Conservation (phyloP, 2,797 vertebrate genomes). For the Amblyopsis hoosieri region DNA sequence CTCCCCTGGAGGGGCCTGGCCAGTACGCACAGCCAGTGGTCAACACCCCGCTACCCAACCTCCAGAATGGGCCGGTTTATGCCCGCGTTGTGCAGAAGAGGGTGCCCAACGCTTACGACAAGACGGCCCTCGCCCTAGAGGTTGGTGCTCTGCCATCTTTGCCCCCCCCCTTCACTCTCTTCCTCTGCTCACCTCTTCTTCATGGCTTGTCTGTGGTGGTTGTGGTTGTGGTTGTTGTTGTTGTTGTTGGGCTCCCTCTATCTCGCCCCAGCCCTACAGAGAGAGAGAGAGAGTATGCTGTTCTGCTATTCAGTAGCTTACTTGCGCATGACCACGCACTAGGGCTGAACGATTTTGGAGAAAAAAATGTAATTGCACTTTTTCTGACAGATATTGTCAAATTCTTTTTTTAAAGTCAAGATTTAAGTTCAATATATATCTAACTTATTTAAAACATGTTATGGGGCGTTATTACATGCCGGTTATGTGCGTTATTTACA, state of each 20-base stretch:
- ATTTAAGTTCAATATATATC: too few relatives aligned
- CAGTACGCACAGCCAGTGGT: slow-evolving; percentile 93
- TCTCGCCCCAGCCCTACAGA: slow-evolving; percentile 17
- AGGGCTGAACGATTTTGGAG: too few relatives aligned
- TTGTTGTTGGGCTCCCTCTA: slow-evolving; percentile 1
- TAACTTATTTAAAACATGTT: too few relatives aligned
- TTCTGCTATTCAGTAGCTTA: slow-evolving; percentile 42
- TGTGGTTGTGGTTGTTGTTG: too few relatives aligned
- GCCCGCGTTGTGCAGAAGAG: slow-evolving; percentile 98
- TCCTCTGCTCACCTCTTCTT: neutral
- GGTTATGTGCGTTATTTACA: too few relatives aligned
- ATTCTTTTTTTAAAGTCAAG: too few relatives aligned
- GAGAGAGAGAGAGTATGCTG: slow-evolving; percentile 24
- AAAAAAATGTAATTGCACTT: too few relatives aligned
- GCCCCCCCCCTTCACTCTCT: neutral
- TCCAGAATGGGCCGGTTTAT: slow-evolving; percentile 96
- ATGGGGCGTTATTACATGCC: too few relatives aligned
- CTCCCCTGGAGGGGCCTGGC: slow-evolving; percentile 87
- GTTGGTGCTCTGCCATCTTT: slow-evolving; percentile 73
- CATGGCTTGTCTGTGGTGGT: neutral
- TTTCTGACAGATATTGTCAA: too few relatives aligned
- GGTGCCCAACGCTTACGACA: slow-evolving; percentile 99
- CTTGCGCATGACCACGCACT: slow-evolving; percentile 49
- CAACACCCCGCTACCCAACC: slow-evolving; percentile 92
- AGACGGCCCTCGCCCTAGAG: slow-evolving; percentile 98